Conservation (phyloP, 2,113 vertebrate genomes). For the Sapajus apella region DNA sequence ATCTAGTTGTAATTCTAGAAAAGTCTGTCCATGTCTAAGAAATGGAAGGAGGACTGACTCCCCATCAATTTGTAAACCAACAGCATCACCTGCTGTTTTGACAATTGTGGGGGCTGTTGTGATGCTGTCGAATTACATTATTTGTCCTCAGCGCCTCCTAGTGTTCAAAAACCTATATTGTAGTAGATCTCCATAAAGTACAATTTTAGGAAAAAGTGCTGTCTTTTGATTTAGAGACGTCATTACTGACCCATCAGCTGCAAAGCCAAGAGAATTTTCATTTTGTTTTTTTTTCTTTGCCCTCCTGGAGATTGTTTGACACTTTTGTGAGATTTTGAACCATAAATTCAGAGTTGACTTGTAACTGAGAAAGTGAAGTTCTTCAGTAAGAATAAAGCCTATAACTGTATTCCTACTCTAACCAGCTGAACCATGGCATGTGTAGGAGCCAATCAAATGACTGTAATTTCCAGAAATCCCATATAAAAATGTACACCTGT, state of each 20-base stretch:
- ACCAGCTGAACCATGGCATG: not conserved
- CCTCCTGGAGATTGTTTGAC: not conserved
- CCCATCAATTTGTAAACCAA: not conserved
- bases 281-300: not conserved
- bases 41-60: not conserved
- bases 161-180: conserved; percentile 31
- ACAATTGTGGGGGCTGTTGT: not conserved
- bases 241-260: not conserved
- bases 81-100: not conserved
- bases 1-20: conserved; percentile 49
- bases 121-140: not conserved
- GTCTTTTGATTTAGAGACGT: not conserved
- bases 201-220: not conserved
- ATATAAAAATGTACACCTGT: not conserved
- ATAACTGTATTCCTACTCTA: not conserved
- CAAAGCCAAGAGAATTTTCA: not conserved
- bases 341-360: not conserved
- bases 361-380: not conserved
- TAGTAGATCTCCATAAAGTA: not conserved
- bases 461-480: not conserved
- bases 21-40: not conserved
- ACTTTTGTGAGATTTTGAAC: conserved; percentile 14
- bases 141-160: conserved; percentile 53
- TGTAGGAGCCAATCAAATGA: not conserved
- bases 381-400: not conserved